A percentile compares a stretch with the other conserved stretches of the same genome.
Conservation (phyloP, 2,888 invertebrate species). For the Tenthredo scrophulariae region DNA sequence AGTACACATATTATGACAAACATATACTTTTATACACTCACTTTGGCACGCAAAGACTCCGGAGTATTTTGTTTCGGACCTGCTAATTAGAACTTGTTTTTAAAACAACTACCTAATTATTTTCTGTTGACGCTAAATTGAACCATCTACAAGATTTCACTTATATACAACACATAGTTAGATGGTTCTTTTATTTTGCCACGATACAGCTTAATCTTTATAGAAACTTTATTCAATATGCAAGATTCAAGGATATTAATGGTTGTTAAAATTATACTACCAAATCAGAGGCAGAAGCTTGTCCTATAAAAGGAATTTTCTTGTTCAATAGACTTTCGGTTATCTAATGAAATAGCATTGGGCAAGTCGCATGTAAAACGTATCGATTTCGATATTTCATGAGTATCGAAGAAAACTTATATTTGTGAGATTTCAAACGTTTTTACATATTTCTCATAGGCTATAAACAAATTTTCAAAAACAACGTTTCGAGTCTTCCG, state of each 20-base stretch:
- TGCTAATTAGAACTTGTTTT: background rate
- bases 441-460: background rate
- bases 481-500: background rate
- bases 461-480: background rate
- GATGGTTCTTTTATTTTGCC: background rate
- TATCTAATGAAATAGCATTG: background rate
- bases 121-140: background rate
- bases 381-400: background rate
- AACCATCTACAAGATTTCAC: background rate
- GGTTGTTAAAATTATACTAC: conserved; percentile 3
- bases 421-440: background rate
- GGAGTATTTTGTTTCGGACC: background rate
- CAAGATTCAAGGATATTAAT: conserved; percentile 27
- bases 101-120: background rate
- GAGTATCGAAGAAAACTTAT: background rate
- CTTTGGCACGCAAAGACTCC: background rate
- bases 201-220: conserved; percentile 18
- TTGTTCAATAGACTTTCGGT: background rate
- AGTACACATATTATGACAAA: conserved; percentile 18
- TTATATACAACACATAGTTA: background rate
- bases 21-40: background rate
- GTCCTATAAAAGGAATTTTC: background rate
- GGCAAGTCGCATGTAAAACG: background rate
- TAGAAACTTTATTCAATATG: background rate
- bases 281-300: background rate